A percentile compares a stretch with the other conserved stretches of the same genome.
Evolutionary conservation across 2,888 invertebrate species (phyloP).

Genomic region (Drosophila birchii): DNA sequence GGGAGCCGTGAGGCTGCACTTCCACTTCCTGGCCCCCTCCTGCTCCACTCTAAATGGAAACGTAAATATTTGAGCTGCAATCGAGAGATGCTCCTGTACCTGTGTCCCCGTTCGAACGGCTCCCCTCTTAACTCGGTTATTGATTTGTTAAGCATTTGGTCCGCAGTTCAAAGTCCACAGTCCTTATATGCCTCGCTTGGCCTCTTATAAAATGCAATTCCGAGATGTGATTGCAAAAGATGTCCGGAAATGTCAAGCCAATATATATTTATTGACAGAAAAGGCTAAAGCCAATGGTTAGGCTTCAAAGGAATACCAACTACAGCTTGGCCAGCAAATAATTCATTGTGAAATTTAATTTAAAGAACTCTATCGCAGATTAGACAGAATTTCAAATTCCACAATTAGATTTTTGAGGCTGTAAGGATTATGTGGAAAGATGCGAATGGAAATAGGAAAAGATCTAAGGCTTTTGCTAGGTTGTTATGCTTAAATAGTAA

Average conservation of each 20-base stretch:
- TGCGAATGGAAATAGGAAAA: not conserved
- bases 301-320: not conserved
- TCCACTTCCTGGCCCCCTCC: conserved; percentile 9
- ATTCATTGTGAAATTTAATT: conserved; percentile 21
- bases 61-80: conserved; percentile 77
- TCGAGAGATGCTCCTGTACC: conserved; percentile 47
- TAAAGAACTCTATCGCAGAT: conserved; percentile 12
- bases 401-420: not conserved
- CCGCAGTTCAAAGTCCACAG: conserved; percentile 37
- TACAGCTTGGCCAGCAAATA: conserved; percentile 10
- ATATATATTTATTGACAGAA: conserved; percentile 23
- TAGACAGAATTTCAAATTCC: not conserved
- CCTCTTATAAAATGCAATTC: conserved; percentile 35
- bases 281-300: not conserved
- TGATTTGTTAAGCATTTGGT: conserved; percentile 61
- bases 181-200: conserved; percentile 32
- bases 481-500: not conserved
- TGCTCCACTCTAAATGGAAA: conserved; percentile 69
- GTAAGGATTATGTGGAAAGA: not conserved
- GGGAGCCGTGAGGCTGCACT: conserved; percentile 21
- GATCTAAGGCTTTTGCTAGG: no score
- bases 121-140: conserved; percentile 40
- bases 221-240: conserved; percentile 26
- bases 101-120: conserved; percentile 10
- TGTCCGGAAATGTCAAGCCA: conserved; percentile 15